Percentiles rank a stretch among this genome's conserved stretches.
Evolutionary conservation across 2,113 vertebrate species (phyloP).

Genomic region (Coracopsis vasa): DNA sequence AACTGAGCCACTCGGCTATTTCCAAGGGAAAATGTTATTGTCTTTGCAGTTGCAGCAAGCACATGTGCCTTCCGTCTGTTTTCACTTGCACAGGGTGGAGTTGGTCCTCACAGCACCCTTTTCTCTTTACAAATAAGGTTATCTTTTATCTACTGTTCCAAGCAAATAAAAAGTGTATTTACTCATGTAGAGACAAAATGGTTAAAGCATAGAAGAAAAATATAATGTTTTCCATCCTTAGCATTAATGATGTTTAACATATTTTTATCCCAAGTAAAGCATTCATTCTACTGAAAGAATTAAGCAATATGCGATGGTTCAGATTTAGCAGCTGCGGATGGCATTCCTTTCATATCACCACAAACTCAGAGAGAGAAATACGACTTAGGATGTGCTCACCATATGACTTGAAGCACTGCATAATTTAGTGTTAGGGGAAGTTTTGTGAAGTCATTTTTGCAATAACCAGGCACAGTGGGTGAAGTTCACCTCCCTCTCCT

Average conservation of each 20-base stretch:
- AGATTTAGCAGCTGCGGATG: constrained; percentile 29
- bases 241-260: background rate
- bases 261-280: background rate
- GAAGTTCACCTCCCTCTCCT: background rate
- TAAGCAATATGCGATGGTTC: background rate
- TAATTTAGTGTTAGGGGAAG: constrained; percentile 24
- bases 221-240: background rate
- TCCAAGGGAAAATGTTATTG: background rate
- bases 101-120: background rate
- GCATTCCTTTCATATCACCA: constrained; percentile 44
- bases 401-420: background rate
- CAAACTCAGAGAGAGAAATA: background rate
- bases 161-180: background rate
- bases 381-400: background rate
- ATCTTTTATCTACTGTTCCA: background rate
- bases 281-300: background rate
- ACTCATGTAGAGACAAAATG: background rate
- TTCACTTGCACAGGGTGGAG: background rate
- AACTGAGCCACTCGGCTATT: background rate
- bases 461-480: constrained; percentile 3
- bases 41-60: background rate
- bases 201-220: background rate
- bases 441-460: constrained; percentile 9
- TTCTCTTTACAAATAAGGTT: background rate
- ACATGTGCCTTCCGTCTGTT: background rate